Conservation (phyloP, 2,113 vertebrate genomes). For the Uropsilus gracilis region DNA sequence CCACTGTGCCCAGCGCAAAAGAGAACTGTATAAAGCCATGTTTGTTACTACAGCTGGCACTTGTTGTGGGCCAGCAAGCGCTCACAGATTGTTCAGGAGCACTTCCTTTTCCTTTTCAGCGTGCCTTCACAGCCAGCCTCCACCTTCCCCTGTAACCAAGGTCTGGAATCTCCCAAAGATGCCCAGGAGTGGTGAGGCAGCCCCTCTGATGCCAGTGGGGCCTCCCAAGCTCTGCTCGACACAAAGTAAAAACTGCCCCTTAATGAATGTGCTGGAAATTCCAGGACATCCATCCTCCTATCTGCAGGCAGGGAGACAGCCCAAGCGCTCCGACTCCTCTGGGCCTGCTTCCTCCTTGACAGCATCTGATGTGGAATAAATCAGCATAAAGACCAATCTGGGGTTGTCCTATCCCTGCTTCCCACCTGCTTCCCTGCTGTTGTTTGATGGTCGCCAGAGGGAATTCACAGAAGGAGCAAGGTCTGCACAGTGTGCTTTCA, state of each 20-base stretch:
- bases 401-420: neutral
- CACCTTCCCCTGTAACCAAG: neutral
- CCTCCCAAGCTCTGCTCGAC: neutral
- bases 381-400: accelerated
- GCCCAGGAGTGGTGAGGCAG: neutral
- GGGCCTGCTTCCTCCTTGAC: neutral
- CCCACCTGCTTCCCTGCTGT: neutral
- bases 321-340: too few relatives aligned
- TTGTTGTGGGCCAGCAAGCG: neutral
- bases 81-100: neutral
- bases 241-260: neutral
- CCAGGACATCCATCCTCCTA: too few relatives aligned
- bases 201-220: neutral
- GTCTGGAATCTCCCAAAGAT: conserved; percentile 48
- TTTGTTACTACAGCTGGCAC: neutral
- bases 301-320: too few relatives aligned
- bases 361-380: neutral
- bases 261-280: neutral
- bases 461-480: conserved; percentile 1
- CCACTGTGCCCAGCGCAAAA: too few relatives aligned
- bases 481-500: neutral
- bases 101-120: conserved; percentile 15
- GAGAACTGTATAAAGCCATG: neutral
- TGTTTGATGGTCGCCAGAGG: neutral
- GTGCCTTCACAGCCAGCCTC: neutral